A percentile compares a stretch with the other conserved stretches of the same genome.
Conservation (phyloP, 2,888 invertebrate genomes). For the Trilocha varians region DNA sequence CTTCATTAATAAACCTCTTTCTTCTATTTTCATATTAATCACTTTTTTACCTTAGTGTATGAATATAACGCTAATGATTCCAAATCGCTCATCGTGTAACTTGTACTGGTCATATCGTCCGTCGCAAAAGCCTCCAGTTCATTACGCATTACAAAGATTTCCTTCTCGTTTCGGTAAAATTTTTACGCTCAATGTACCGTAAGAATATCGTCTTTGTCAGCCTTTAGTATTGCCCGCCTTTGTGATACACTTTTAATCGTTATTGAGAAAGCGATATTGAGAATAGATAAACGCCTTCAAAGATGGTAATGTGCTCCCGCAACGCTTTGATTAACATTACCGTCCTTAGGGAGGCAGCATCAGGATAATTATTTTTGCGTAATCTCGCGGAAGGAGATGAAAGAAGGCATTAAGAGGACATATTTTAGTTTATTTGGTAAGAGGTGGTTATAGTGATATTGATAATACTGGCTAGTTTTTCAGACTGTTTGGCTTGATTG, state of each 20-base stretch:
- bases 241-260: conserved; percentile 25
- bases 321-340: neutral
- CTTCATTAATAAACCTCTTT: too few species aligned
- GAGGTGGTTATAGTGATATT: too few species aligned
- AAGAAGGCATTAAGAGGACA: conserved; percentile 3
- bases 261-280: conserved; percentile 15
- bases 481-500: too few species aligned
- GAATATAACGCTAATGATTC: too few species aligned
- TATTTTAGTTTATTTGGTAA: neutral
- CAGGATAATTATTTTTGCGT: neutral
- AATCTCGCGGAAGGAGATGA: conserved; percentile 7
- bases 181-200: conserved; percentile 42
- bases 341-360: neutral
- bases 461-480: neutral
- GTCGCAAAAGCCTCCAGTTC: conserved; percentile 32
- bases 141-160: conserved; percentile 39
- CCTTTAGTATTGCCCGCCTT: conserved; percentile 18
- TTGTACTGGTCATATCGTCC: conserved; percentile 21
- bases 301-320: neutral
- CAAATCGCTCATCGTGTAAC: conserved; percentile 18
- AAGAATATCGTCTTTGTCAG: conserved; percentile 31
- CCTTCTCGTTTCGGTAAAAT: conserved; percentile 26
- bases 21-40: too few species aligned
- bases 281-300: conserved; percentile 12
- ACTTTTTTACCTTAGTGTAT: too few species aligned